Evolutionary conservation across 2,888 invertebrate genomes (phyloP).

Genomic region (Stomorhina lunata): DNA sequence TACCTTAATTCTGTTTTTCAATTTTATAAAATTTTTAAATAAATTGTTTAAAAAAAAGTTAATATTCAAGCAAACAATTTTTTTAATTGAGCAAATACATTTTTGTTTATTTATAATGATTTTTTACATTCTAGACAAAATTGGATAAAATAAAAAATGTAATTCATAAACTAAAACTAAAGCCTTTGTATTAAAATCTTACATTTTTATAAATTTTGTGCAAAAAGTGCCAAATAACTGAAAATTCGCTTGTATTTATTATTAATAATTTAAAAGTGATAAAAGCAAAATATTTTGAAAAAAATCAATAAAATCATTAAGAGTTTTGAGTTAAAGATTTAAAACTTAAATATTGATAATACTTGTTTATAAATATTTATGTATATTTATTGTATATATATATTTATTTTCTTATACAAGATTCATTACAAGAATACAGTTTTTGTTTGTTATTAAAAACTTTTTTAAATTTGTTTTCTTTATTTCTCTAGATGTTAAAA

Average conservation of each 20-base stretch:
- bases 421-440: conserved; percentile 38
- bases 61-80: background rate
- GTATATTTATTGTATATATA: background rate
- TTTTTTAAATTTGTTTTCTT: background rate
- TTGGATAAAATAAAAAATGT: conserved; percentile 25
- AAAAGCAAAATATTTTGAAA: background rate
- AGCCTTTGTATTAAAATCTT: background rate
- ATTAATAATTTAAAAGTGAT: background rate
- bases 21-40: background rate
- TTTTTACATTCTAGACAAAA: conserved; percentile 8
- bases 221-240: conserved; percentile 18
- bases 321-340: conserved; percentile 16
- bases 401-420: conserved; percentile 19
- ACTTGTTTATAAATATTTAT: too few species aligned
- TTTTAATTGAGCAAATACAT: conserved; percentile 52
- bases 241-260: background rate
- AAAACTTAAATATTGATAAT: conserved; percentile 44
- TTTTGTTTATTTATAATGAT: conserved; percentile 35
- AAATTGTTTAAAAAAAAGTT: background rate
- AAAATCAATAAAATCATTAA: conserved; percentile 27
- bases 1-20: too few species aligned
- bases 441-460: conserved; percentile 25
- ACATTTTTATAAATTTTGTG: conserved; percentile 21
- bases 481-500: conserved; percentile 37
- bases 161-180: conserved; percentile 46